Conservation (phyloP, 2,113 vertebrate species). For the Pedionomus torquatus region DNA sequence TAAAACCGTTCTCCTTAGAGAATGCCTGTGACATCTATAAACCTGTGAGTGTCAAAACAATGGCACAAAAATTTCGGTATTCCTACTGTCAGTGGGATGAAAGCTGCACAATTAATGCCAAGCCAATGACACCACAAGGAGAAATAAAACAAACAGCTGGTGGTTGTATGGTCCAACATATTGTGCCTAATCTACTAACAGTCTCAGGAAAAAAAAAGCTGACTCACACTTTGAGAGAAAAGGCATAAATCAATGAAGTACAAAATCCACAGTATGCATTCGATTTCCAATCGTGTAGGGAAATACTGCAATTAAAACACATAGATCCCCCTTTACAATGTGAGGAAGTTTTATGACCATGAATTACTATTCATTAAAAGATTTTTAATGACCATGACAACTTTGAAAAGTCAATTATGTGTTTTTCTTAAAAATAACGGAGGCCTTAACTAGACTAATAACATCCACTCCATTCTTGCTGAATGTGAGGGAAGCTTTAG, state of each 20-base stretch:
- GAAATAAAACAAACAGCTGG: conserved; percentile 67
- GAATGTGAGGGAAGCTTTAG: not conserved
- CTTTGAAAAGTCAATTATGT: not conserved
- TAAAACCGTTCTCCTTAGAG: conserved; percentile 62
- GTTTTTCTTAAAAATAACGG: not conserved
- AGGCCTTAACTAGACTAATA: not conserved
- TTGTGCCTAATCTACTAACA: not conserved
- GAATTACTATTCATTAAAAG: not conserved
- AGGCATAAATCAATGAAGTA: not conserved
- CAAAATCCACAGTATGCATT: not conserved
- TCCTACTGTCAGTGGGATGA: conserved; percentile 40
- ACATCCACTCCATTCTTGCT: not conserved
- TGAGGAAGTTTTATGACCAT: not conserved
- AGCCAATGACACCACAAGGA: conserved; percentile 61
- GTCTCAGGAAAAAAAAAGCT: conserved; percentile 5
- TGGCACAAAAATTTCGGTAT: not conserved
- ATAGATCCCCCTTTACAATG: not conserved
- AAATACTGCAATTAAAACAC: not conserved
- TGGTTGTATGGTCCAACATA: not conserved
- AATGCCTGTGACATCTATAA: conserved; percentile 68
- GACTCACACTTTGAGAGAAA: conserved; percentile 1
- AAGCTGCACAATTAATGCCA: conserved; percentile 65
- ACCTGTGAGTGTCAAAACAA: conserved; percentile 61
- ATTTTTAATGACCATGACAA: not conserved
- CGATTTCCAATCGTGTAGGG: not conserved